phyloP scores from a whole-genome alignment of 2,113 vertebrate species.

The pig (Sus scrofa) region DNA sequence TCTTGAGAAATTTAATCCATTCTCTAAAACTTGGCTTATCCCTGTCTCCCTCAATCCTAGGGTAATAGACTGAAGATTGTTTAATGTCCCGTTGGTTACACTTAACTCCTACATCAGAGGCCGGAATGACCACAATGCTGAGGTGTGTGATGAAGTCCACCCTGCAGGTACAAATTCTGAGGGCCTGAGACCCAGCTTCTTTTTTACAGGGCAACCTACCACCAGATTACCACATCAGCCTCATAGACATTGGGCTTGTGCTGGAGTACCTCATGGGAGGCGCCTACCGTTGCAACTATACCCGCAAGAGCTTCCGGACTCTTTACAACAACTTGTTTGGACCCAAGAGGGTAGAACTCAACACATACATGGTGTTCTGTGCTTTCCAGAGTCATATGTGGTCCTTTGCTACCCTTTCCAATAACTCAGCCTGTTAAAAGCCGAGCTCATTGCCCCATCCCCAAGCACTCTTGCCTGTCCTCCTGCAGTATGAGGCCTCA shows the following conservation, averaged over 20 bases:
- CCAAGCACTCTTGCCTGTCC: background rate
- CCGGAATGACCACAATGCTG: fast-evolving
- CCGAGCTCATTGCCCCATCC: background rate
- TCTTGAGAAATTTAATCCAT: background rate
- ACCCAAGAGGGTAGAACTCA: constrained; percentile 94
- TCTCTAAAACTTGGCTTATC: background rate
- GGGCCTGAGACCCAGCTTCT: constrained; percentile 30
- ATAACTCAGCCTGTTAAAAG: background rate
- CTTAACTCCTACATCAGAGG: background rate
- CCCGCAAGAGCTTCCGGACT: constrained; percentile 96
- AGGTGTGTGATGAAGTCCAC: background rate
- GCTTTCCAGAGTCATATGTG: background rate
- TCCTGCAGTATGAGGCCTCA: background rate
- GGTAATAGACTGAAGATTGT: background rate
- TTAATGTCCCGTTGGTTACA: background rate
- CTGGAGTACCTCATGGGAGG: constrained; percentile 99
- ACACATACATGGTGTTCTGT: background rate
- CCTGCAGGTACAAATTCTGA: background rate
- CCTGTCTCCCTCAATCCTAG: background rate
- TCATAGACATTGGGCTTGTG: constrained; percentile 98
- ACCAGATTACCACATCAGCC: constrained; percentile 98
- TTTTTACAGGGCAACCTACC: constrained; percentile 96
- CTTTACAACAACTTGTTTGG: constrained; percentile 99
- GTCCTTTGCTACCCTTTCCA: background rate
- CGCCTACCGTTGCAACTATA: constrained; percentile 98